A percentile compares a stretch with the other conserved stretches of the same genome.
phyloP scores from a whole-genome alignment of 1,140 invertebrate genomes.

The Pseudomyrmex gracilis region DNA sequence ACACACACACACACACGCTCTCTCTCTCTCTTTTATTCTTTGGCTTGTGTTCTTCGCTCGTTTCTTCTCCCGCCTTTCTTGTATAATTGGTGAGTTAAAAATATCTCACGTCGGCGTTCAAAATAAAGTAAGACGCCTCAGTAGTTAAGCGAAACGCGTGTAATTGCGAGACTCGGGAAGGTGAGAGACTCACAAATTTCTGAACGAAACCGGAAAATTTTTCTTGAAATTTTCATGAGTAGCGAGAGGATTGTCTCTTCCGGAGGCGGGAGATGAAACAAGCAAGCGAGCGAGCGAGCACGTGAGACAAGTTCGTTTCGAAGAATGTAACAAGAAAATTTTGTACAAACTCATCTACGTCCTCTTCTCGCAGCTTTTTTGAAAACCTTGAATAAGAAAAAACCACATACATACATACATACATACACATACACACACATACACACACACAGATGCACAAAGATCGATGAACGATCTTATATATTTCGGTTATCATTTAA shows the following conservation, averaged over 20 bases:
- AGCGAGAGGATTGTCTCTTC: conserved; percentile 12
- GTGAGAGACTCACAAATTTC: conserved; percentile 66
- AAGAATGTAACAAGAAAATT: conserved; percentile 8
- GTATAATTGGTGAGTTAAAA: conserved; percentile 75
- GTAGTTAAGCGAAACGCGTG: conserved; percentile 64
- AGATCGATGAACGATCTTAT: background rate
- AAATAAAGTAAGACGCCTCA: conserved; percentile 70
- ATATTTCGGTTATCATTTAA: background rate
- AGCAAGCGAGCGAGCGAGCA: conserved; percentile 8
- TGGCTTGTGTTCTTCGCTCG: background rate
- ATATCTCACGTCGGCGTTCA: conserved; percentile 66
- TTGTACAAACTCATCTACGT: background rate
- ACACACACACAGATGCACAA: no score
- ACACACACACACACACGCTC: no score
- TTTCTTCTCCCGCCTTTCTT: background rate
- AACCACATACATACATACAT: background rate
- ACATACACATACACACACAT: no score
- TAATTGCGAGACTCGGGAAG: conserved; percentile 61
- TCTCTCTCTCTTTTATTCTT: background rate
- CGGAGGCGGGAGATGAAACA: background rate
- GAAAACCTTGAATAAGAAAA: conserved; percentile 1
- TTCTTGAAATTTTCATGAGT: conserved; percentile 56
- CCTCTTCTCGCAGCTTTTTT: background rate
- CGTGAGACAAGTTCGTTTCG: background rate
- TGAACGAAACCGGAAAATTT: conserved; percentile 40